Evolutionary conservation across 2,797 vertebrate species (phyloP), one percentile per base, ranked within the genome.

Genomic region (Pagetopsis macropterus): DNA sequence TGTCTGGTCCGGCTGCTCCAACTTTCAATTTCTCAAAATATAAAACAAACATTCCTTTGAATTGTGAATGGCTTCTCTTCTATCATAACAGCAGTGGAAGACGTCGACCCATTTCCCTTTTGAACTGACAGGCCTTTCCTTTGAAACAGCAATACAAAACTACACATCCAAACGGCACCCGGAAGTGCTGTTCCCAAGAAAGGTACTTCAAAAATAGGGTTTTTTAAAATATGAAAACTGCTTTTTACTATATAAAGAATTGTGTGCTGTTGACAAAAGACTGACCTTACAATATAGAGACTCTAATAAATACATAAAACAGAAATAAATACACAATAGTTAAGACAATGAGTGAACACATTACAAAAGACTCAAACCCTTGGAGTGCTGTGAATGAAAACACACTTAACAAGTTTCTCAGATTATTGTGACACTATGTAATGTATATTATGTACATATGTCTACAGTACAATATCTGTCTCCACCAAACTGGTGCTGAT

Each of bases 241-340:
- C 33, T 79, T 72, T 80, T 85, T 84, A 45, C 76, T 84, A 14
- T 76, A 69, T 66, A 72, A 78, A 84, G 78, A 83, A 61, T 50
- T 7, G 50, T 76, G 86, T 86, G 83, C 82, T 85, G 78, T 79
- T 19, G 70, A 91, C 84, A 89, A 86, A 78, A 87, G 70, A 84
- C 83, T 77, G 75, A 81, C 83, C 70, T 48, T 76, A 88, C 72
- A 87, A 75, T 91, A 89, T 90, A 93, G 95, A 94, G 92, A 91
- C 72, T 88, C 88, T 92, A 93, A 91, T 93, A 93, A 93, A 94
- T 95, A 95, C 79, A 89, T 82, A 92, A 70, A 86, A 83, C 83
- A 85, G 82, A 43, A 43, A 92, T 94, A 81, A 91, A 92, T 85
- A 90, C 88, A 90, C 80, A 85, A 91, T 84, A 86, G 84, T 91